Evolutionary conservation across 1,140 invertebrate genomes (phyloP).

Genomic region (Drosophila nannoptera): DNA sequence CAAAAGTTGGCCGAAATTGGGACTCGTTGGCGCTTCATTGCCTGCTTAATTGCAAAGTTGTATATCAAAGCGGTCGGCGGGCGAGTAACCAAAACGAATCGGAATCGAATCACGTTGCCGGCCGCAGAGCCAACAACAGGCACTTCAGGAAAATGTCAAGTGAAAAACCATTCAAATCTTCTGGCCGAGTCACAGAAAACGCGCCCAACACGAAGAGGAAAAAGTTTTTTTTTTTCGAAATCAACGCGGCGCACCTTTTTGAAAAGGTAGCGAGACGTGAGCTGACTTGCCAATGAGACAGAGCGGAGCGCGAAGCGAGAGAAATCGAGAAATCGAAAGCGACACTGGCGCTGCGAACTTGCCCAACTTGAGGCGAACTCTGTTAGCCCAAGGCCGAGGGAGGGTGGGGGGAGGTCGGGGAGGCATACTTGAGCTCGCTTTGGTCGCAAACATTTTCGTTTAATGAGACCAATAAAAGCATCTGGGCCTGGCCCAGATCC

Average conservation of each 20-base stretch:
- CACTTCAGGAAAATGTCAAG: constrained; percentile 71
- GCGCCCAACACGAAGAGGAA: constrained; percentile 10
- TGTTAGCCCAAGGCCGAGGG: neutral
- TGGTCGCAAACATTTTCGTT: constrained; percentile 62
- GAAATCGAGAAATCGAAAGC: constrained; percentile 56
- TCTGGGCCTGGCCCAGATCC: constrained; percentile 17
- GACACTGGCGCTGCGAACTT: constrained; percentile 10
- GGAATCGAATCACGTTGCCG: constrained; percentile 65
- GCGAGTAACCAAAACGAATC: constrained; percentile 59
- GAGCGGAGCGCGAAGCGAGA: constrained; percentile 14
- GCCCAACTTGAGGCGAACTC: constrained; percentile 1
- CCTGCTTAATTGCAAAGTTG: constrained; percentile 66
- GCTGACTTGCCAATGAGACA: constrained; percentile 44
- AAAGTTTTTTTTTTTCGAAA: constrained; percentile 58
- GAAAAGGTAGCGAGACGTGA: constrained; percentile 52
- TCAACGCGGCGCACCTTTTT: constrained; percentile 65
- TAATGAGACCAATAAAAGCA: constrained; percentile 76
- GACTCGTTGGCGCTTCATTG: constrained; percentile 60
- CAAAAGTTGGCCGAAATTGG: constrained; percentile 13
- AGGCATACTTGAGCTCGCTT: constrained; percentile 6
- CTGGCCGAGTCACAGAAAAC: constrained; percentile 20
- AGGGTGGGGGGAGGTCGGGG: no score
- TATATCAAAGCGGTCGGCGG: constrained; percentile 37
- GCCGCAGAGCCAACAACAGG: constrained; percentile 27
- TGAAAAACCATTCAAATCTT: constrained; percentile 66